These are phyloP conservation scores for Chymomyza procnemis DNA, from an alignment of 2,888 invertebrate genomes.

Conservation along the genomic window DNA sequence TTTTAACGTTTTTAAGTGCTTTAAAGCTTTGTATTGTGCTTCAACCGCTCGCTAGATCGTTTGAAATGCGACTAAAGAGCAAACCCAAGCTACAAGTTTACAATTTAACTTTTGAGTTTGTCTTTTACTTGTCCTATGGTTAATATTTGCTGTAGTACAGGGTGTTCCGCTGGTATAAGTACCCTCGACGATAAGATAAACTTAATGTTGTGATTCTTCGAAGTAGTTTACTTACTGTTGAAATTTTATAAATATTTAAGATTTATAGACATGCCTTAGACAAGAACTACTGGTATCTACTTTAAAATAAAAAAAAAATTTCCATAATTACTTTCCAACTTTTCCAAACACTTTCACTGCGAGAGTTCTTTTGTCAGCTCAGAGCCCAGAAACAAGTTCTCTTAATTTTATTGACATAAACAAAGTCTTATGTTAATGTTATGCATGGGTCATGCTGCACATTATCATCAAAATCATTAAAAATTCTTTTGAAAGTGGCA, in stretches of 20 bases:
- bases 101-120: conserved; percentile 31
- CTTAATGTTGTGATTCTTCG: not conserved
- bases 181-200: conserved; percentile 56
- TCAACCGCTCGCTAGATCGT: conserved; percentile 46
- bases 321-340: conserved; percentile 29
- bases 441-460: not conserved
- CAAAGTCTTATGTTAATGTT: not conserved
- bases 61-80: conserved; percentile 52
- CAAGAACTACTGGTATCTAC: not conserved
- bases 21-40: not conserved
- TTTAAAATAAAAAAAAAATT: conserved; percentile 8
- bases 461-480: not conserved
- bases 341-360: conserved; percentile 34
- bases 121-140: conserved; percentile 51
- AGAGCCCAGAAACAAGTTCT: conserved; percentile 25
- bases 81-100: conserved; percentile 14
- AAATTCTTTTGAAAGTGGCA: not conserved
- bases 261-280: not conserved
- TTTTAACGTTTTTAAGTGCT: conserved; percentile 5
- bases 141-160: conserved; percentile 63
- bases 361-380: conserved; percentile 19
- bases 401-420: conserved; percentile 16
- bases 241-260: not conserved
- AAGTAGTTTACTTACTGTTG: not conserved
- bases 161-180: conserved; percentile 38